Conservation (phyloP, 2,797 vertebrate species). For the Coregonus sp. region DNA sequence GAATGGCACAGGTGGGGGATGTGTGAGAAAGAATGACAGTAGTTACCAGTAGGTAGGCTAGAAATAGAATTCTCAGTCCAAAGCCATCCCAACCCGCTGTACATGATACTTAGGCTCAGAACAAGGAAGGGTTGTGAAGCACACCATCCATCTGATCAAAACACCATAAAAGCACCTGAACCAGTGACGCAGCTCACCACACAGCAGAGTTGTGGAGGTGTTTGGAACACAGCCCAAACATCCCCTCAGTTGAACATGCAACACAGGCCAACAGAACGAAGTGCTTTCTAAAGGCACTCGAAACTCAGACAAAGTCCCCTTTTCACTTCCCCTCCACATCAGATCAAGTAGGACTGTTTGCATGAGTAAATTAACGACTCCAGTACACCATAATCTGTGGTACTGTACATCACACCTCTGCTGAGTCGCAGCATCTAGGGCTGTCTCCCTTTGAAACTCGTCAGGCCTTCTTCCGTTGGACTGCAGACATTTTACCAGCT, state of each 20-base stretch:
- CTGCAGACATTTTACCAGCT: too few species aligned
- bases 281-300: constrained; percentile 58
- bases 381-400: background rate
- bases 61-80: background rate
- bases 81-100: background rate
- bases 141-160: background rate
- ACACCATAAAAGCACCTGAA: background rate
- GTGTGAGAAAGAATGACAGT: constrained; percentile 3
- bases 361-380: background rate
- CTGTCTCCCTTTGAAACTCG: too few species aligned
- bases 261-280: constrained; percentile 33
- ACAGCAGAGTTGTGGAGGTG: constrained; percentile 16
- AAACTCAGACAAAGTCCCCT: constrained; percentile 57
- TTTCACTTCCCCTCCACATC: constrained; percentile 62
- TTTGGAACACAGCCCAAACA: constrained; percentile 38
- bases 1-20: constrained; percentile 21
- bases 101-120: background rate
- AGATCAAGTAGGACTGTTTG: constrained; percentile 20
- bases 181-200: constrained; percentile 8
- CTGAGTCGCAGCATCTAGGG: background rate
- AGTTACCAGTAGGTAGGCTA: background rate
- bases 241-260: constrained; percentile 10
- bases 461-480: too few species aligned
- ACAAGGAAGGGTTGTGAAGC: background rate
- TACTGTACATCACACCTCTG: background rate